Evolutionary conservation across 2,113 vertebrate genomes (phyloP).

Genomic region (Silurus glanis): DNA sequence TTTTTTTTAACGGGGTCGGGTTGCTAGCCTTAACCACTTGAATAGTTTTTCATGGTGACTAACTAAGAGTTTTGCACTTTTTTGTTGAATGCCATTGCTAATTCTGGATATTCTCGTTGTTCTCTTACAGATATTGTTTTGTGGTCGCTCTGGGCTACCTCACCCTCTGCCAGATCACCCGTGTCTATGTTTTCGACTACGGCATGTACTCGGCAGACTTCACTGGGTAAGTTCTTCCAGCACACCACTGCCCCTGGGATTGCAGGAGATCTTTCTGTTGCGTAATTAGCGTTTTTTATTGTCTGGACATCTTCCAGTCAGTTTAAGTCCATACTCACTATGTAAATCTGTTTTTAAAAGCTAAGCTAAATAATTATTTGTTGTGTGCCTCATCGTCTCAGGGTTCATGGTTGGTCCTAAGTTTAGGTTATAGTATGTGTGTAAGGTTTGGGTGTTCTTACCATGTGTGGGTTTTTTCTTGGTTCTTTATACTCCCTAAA

Average conservation of each 20-base stretch:
- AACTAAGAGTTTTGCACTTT: background rate
- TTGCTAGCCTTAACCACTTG: too few species aligned
- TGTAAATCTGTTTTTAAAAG: background rate
- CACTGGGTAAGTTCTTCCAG: slow-evolving; percentile 86
- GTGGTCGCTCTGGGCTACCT: slow-evolving; percentile 95
- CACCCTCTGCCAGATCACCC: slow-evolving; percentile 93
- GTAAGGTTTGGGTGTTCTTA: background rate
- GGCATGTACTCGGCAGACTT: slow-evolving; percentile 99
- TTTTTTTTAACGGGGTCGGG: too few species aligned
- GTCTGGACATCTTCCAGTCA: background rate
- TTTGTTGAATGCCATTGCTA: background rate
- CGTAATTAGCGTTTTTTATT: background rate
- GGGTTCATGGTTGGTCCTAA: background rate
- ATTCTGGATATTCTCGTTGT: background rate
- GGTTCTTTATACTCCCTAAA: background rate
- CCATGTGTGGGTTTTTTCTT: background rate
- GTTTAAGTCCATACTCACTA: background rate
- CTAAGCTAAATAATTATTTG: background rate
- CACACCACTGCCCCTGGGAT: background rate
- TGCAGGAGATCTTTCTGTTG: background rate
- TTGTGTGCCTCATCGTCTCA: background rate
- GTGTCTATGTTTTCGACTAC: slow-evolving; percentile 97
- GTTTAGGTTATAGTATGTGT: background rate
- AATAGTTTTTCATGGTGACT: background rate
- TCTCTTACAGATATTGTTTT: slow-evolving; percentile 86